Base-by-base conservation (phyloP, 2,797 vertebrate genomes). In the Presbytis comata region DNA sequence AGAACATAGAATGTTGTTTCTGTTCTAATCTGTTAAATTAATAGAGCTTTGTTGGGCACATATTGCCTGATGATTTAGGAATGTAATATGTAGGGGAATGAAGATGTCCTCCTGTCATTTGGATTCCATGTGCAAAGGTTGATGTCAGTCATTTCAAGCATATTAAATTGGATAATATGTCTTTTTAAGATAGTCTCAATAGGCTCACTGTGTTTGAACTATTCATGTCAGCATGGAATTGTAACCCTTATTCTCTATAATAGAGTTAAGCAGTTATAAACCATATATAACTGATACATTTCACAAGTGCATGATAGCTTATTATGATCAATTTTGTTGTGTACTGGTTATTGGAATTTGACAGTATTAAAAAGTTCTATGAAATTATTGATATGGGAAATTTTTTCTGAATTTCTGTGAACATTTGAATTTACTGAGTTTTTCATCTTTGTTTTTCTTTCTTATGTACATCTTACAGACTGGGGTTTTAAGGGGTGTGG, bases 401-500 rank as follows among this genome's bases (percentile, higher is more conserved):
- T 70, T 76, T 95, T 92, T 91, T 61, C n/a, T 87, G 59, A 44
- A 67, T 75, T 85, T 92, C 22, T 81, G 7, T 83, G 57, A 85
- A 61, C 30, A 92, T 85, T 76, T 91, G 64, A 72, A 92, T 78
- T 82, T 95, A 83, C 28, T 90, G 39, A 57, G 16, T 48, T 86
- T 93, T 72, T 91, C 89, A 30, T 61, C 12, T 24, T 50, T 39
- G 12, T 64, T 94, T 96, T 12, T 80, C 9, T 96, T 96, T 48
- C 89, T 84, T 61, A 84, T 84, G 84, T 95, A 39, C 48, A 84
- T 97, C 61, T 85, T 72, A 81, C 96, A 98, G 98, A 98, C 99
- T 99, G 98, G 33, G 61, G 99, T 99, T 99, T 99, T 99, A 99
- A 99, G 98, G 98, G 99, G 99, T 98, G 99, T 99, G 99, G 97